Evolutionary conservation across 2,888 invertebrate species (phyloP), one percentile per base, ranked within the genome.

Genomic region (Rotaria socialis): DNA sequence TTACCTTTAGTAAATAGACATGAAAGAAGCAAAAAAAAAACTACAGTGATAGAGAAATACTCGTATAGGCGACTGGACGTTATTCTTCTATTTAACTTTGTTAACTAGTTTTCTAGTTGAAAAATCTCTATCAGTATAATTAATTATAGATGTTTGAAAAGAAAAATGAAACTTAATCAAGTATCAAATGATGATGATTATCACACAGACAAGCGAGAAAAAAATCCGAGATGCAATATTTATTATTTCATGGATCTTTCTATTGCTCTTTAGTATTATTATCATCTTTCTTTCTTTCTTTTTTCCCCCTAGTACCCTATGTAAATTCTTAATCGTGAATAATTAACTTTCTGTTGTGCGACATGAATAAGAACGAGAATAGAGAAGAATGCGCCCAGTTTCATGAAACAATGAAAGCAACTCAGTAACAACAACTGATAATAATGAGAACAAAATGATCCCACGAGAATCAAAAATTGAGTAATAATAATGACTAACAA

Each of bases 301-400:
- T 35, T 35, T 35, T 35, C 35, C 35, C 2, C 35, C 35, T 14
- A 35, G 41, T 41, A 16, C 27, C 4, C 35, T 67, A 67, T 67
- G 67, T 67, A 67, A 67, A 67, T 67, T 67, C 67, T 67, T 67
- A 67, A 67, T 67, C 67, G 35, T 67, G 67, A 67, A 67, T 67
- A 67, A 67, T 67, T 67, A 67, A 67, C 35, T 19, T 35, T 67
- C 27, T 67, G 67, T 35, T 67, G 67, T 67, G 35, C 35, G 67
- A 35, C 19, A 67, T 67, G 67, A 67, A 67, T 67, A 19, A 67
- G 27, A 35, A 67, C 35, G 19, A 67, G 67, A 35, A 67, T 35
- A 67, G 67, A 67, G n/a, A 60, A 0, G 35, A 19, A 67, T 35
- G 67, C 16, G 67, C 16, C 27, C 19, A 35, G 35, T 67, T 35